These are phyloP conservation scores for Drosophila borealis DNA, from an alignment of 2,888 invertebrate species.

Conservation along the genomic window DNA sequence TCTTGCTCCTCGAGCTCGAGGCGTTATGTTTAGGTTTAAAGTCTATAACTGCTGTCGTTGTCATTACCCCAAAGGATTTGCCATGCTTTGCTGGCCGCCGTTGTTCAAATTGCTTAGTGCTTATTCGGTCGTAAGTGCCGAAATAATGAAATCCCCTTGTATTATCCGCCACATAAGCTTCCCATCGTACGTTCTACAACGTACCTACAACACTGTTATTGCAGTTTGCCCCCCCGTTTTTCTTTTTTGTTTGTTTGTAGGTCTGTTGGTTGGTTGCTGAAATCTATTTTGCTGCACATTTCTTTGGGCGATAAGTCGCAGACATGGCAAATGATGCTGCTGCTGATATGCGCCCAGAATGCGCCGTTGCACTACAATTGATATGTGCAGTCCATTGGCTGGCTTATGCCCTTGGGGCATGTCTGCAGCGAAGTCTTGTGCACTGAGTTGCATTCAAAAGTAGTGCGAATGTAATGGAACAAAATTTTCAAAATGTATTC, in stretches of 20 bases:
- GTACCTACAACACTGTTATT: slow-evolving; percentile 13
- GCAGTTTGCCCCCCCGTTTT: slow-evolving; percentile 15
- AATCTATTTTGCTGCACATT: slow-evolving; percentile 77
- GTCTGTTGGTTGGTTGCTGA: slow-evolving; percentile 22
- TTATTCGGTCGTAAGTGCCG: slow-evolving; percentile 79
- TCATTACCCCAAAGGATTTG: slow-evolving; percentile 67
- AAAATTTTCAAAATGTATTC: not conserved
- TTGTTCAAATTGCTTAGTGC: slow-evolving; percentile 76
- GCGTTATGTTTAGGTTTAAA: slow-evolving; percentile 76
- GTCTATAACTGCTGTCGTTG: slow-evolving; percentile 73
- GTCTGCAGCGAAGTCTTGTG: not conserved
- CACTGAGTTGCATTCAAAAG: not conserved
- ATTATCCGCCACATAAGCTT: slow-evolving; percentile 78
- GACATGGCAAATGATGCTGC: slow-evolving; percentile 79
- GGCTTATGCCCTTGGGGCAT: slow-evolving; percentile 12
- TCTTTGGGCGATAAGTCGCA: slow-evolving; percentile 81
- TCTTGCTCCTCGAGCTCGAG: slow-evolving; percentile 7
- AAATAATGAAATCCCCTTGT: slow-evolving; percentile 79
- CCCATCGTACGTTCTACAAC: slow-evolving; percentile 42
- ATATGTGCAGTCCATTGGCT: slow-evolving; percentile 44
- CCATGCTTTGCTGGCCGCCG: slow-evolving; percentile 60
- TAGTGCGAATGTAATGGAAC: not conserved
- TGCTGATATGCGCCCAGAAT: slow-evolving; percentile 54
- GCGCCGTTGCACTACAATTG: slow-evolving; percentile 51
- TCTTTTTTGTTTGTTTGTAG: slow-evolving; percentile 10